Evolutionary conservation across 2,888 invertebrate species (phyloP), one percentile per base, ranked within the genome.

Genomic region (Acrocera orbiculus): DNA sequence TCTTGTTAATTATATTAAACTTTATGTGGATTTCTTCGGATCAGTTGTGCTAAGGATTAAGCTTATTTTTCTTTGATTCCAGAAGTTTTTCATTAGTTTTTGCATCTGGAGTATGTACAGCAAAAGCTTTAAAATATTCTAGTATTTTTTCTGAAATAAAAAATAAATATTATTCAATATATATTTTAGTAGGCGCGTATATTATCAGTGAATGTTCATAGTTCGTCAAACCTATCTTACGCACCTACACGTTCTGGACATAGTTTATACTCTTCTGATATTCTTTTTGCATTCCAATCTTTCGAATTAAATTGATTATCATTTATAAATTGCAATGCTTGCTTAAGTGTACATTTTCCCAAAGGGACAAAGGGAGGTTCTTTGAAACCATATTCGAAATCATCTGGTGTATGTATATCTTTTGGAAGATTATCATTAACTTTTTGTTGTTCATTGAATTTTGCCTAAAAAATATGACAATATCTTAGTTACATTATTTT

Each of bases 251-350:
- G 62, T 32, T 69, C 62, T 43, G 67, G 61, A 35, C 73, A 70
- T 31, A 87, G 44, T 48, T 75, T 73, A 50, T 79, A 76, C 39
- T 80, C 67, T 28, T 64, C 51, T 2, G 85, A 74, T 49, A 86
- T 74, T 50, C 62, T 64, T 8, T 63, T 54, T 1, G 60, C 55
- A 4, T 68, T 70, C 47, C 70, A 67, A 27, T 61, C 59, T 16
- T 60, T 51, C 0, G 80, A 72, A 45, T 80, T 66, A 0, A 56
- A 48, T 47, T 70, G 69, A 52, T 82, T 67, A 14, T 74, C 64
- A 0, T 67, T 61, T 27, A 87, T 65, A 45, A 83, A 74, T 35
- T 69, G 60, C 22, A 83, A 47, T 0, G 68, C 69, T 42, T 72
- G 67, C 23, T 68, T 60, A 15, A 87, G 56, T 1, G 76, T 71